Base-by-base conservation (phyloP, 2,113 vertebrate species). In the Ictidomys tridecemlineatus region DNA sequence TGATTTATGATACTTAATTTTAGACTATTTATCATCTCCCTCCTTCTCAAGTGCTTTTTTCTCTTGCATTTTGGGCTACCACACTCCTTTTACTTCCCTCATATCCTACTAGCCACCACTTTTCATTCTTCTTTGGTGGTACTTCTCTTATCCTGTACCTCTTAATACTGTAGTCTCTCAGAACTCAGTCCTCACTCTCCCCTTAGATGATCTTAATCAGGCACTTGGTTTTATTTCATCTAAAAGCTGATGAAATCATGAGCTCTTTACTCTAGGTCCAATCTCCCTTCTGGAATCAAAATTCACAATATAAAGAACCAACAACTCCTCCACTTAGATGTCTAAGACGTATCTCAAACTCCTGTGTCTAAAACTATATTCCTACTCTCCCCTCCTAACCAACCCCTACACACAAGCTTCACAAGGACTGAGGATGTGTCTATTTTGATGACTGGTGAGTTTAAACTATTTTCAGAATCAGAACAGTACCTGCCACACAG, bases 251-350 rank as follows among this genome's bases (percentile, higher is more conserved):
- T 74, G 30, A 89, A 96, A 83, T 93, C 48, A 58, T 34, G 90
- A 37, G 11, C n/a, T 77, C 56, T 92, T 79, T 48, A 56, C 58
- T 90, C 34, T n/a, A 63, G 28, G 8, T 90, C 20, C 39, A 84
- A 84, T 72, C 17, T 84, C 72, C 84, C 34, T 89, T 87, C 70
- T 87, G 42, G 78, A 91, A 26, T 86, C 65, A 85, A 84, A 65
- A 85, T 17, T 67, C 65, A 63, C 18, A n/a, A 16, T 74, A 85
- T n/a, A 85, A 90, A 56, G 8, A 56, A 89, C 76, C 87, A 30
- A 86, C 58, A 94, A 63, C 51, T 32, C 61, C 32, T 93, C 48
- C 39, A 53, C 63, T 73, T 39, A 16, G 45, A 85, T 67, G 32
- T 78, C 53, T 93, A 65, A 77, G 7, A 48, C 42, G 51, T 3